phyloP scores from a whole-genome alignment of 2,797 vertebrate species.

The Acanthornis magna region DNA sequence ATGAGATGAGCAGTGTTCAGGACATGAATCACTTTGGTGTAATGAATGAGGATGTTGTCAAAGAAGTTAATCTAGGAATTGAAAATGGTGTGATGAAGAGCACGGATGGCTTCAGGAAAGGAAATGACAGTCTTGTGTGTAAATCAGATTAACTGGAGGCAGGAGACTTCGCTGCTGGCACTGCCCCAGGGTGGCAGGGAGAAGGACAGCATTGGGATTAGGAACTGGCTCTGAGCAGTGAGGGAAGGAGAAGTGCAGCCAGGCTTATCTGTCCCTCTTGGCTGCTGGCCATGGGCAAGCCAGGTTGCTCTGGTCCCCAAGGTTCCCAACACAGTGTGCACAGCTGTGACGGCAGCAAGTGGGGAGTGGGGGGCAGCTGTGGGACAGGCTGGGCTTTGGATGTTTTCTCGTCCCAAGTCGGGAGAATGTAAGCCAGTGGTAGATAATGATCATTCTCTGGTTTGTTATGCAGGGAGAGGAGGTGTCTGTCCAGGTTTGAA shows the following conservation, averaged over 20 bases:
- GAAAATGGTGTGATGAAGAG: background rate
- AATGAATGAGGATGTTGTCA: slow-evolving; percentile 22
- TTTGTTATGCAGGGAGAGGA: background rate
- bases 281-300: background rate
- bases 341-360: background rate
- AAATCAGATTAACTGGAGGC: background rate
- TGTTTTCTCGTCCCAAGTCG: background rate
- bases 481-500: background rate
- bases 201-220: background rate
- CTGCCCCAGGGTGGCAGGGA: background rate
- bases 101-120: background rate
- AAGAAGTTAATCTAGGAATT: slow-evolving; percentile 34
- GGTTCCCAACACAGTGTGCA: background rate
- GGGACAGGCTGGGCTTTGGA: background rate
- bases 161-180: background rate
- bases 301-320: background rate
- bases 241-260: background rate
- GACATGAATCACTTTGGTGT: background rate
- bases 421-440: background rate
- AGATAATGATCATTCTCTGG: background rate
- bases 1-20: background rate
- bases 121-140: background rate
- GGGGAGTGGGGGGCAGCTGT: fast-evolving
- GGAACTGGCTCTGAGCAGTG: background rate
- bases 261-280: background rate